phyloP scores from a whole-genome alignment of 2,113 vertebrate species.

The Mormoops blainvillei region DNA sequence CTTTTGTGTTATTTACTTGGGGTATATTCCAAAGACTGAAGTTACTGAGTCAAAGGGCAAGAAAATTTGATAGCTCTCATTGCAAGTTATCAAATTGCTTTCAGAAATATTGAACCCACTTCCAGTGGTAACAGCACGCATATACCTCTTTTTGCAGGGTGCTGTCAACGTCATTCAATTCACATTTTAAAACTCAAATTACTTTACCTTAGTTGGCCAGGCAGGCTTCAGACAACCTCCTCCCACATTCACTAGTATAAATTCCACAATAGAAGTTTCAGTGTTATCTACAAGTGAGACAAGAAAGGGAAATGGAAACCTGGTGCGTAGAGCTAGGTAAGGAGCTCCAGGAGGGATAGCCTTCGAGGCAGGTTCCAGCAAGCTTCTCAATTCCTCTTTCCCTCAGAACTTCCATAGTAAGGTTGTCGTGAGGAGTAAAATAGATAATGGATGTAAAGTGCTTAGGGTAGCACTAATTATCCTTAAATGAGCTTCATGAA shows the following conservation, averaged over 20 bases:
- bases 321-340: neutral
- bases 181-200: constrained; percentile 12
- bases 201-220: neutral
- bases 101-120: constrained; percentile 7
- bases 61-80: constrained; percentile 41
- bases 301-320: neutral
- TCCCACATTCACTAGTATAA: neutral
- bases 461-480: neutral
- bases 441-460: neutral
- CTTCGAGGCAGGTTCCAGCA: neutral
- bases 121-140: neutral
- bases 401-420: neutral
- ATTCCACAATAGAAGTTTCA: neutral
- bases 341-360: neutral
- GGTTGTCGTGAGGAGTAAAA: neutral
- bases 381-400: neutral
- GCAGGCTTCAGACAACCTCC: neutral
- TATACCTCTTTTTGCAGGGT: neutral
- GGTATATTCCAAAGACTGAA: constrained; percentile 22
- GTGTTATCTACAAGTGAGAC: neutral
- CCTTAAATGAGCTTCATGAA: neutral
- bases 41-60: constrained; percentile 23
- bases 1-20: constrained; percentile 33
- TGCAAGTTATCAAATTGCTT: constrained; percentile 9
- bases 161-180: neutral